Conservation (phyloP, 2,888 invertebrate species). For the Omphaloscelis lunosa region DNA sequence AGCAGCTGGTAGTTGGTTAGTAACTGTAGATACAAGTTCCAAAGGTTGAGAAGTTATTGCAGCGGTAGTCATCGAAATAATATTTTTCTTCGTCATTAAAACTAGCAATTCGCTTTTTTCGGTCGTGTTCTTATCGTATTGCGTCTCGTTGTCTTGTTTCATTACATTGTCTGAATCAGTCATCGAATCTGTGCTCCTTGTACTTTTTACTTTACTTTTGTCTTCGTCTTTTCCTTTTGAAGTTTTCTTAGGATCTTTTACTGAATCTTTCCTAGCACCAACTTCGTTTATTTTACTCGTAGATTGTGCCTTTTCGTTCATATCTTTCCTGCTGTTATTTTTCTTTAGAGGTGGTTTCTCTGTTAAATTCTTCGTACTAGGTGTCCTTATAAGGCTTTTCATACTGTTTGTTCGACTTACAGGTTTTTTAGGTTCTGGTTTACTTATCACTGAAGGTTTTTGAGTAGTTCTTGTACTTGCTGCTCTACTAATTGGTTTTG, state of each 20-base stretch:
- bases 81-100: slow-evolving; percentile 87
- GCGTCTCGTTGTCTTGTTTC: slow-evolving; percentile 87
- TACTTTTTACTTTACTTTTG: slow-evolving; percentile 67
- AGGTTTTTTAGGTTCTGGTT: slow-evolving; percentile 82
- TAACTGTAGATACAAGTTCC: slow-evolving; percentile 89
- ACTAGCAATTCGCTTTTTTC: slow-evolving; percentile 83
- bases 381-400: slow-evolving; percentile 84
- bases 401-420: slow-evolving; percentile 85
- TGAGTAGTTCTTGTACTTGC: slow-evolving; percentile 78
- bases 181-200: slow-evolving; percentile 70
- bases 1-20: slow-evolving; percentile 88
- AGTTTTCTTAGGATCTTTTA: slow-evolving; percentile 70
- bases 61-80: slow-evolving; percentile 91
- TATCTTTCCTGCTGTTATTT: slow-evolving; percentile 80
- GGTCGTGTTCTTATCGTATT: slow-evolving; percentile 86
- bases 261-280: slow-evolving; percentile 71
- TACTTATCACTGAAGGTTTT: slow-evolving; percentile 77
- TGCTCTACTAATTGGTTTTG: slow-evolving; percentile 79
- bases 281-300: slow-evolving; percentile 81
- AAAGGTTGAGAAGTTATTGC: slow-evolving; percentile 90
- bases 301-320: slow-evolving; percentile 79
- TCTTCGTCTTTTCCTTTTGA: slow-evolving; percentile 61
- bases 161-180: slow-evolving; percentile 77
- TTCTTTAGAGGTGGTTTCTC: slow-evolving; percentile 84
- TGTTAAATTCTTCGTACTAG: slow-evolving; percentile 84